Evolutionary conservation across 1,140 invertebrate species (phyloP), one percentile per base, ranked within the genome.

Genomic region (Achroia grisella): DNA sequence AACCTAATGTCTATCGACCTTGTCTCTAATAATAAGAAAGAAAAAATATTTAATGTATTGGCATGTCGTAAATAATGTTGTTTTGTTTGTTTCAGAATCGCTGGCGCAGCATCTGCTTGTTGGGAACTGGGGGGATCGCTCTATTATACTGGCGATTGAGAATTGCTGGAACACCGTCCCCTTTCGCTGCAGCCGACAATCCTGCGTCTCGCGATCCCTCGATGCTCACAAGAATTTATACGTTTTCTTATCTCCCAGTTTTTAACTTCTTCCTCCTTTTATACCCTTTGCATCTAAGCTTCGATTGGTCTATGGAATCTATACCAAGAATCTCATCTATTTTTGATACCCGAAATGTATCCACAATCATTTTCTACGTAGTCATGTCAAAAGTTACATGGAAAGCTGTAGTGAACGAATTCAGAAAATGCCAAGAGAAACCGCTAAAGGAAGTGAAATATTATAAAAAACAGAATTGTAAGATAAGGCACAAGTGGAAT

Each of bases 281-380:
- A 1, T 95, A 90, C 62, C 96, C 96, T 6, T 89, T 90, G 52
- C 90, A 90, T 35, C 84, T 98, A 17, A 96, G 95, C 72, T 98
- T 97, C 75, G 96, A 98, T 72, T 98, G 96, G 96, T 96, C 95
- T 2, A 98, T 98, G 96, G 95, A 96, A 56, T 91, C 96, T 0
- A 91, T 98, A 55, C 94, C 95, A 0, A 87, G 94, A 41, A 89
- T 98, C 47, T 90, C 89, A 0, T 88, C 89, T 4, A 39, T 95
- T 3, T 86, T 88, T 44, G 96, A 98, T 80, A 71, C 88, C 0
- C 86, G 96, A 39, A 97, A 96, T 70, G 64, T 94, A 4, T 83
- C 91, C 31, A 90, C 93, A 0, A 56, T 92, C 6, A 74, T 90
- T 8, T 92, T 97, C 46, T 98, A 97, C 70, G 72, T 85, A 0